Base-by-base conservation (phyloP, 2,113 vertebrate genomes). In the Perccottus glenii region DNA sequence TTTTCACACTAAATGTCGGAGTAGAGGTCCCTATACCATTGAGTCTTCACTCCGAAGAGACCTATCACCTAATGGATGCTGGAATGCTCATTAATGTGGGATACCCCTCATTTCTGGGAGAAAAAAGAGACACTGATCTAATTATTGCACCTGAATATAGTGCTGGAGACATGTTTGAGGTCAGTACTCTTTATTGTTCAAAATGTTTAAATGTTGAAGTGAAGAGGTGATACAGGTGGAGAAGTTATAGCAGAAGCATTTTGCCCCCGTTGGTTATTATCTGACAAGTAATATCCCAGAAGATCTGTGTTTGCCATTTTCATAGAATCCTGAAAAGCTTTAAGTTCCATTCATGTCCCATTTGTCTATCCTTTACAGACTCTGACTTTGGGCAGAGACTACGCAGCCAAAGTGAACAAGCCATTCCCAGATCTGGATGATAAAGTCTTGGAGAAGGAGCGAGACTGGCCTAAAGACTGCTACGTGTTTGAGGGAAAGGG, bases 51-150 rank as follows among this genome's bases (percentile, higher is more conserved):
- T 15, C 40, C 0, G 7, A 40, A 1, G 69, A 89, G 4, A 67
- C 0, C 0, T 4, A 87, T 16, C 47, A 83, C 48, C 84, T 89
- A 61, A 5, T 86, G 0, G 87, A 89, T 2, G 87, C 75, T 0
- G 87, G 87, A 11, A 11, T 87, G 56, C 0, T 75, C 27, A 64
- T 89, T 9, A 89, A 89, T 11, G 82, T 58, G 1, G 63, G 16
- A 5, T 89, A 86, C 16, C 87, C 84, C 16, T 44, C 87, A 6
- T 87, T 89, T 10, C 76, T 89, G 64, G 87, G 87, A 19, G 70
- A 78, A 40, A 89, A 82, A 46, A 71, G 87, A 60, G 82, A 84
- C 71, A 80, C 85, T 0, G 82, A 89, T 67, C 82, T 89, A 42
- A 80, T 87, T 50, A 82, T 89, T 1, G 82, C 74, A 15, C 84